These are phyloP conservation scores for Chiroxiphia lanceolata DNA, from an alignment of 2,797 vertebrate genomes.

Conservation along the genomic window DNA sequence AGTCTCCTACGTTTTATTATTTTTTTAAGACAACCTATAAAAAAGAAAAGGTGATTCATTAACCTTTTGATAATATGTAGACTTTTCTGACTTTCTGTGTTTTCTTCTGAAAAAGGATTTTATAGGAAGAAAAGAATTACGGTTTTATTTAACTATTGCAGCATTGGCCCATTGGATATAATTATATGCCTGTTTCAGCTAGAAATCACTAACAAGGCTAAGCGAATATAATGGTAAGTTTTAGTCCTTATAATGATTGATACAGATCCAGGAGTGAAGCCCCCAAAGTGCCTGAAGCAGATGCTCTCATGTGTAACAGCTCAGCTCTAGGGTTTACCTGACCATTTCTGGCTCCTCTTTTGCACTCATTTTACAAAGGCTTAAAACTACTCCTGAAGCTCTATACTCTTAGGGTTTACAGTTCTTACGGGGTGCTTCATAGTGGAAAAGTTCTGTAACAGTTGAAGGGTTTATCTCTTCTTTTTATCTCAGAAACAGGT, in stretches of 20 bases:
- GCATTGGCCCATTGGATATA: not conserved
- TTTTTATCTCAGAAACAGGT: not conserved
- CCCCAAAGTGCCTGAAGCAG: not conserved
- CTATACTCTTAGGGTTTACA: not conserved
- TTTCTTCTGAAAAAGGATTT: not conserved
- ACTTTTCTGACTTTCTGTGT: not conserved
- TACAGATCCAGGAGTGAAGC: not conserved
- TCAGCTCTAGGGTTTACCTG: not conserved
- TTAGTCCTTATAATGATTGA: not conserved
- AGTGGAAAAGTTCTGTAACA: not conserved
- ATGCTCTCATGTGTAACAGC: not conserved
- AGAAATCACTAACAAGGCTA: not conserved
- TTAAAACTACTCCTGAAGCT: not conserved
- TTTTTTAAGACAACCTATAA: not conserved
- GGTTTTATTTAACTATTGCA: not conserved
- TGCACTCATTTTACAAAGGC: not conserved
- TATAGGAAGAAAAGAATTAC: not conserved
- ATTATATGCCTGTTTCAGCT: rapidly evolving
- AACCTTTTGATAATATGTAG: not conserved
- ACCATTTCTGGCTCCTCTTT: not conserved
- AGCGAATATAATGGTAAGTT: not conserved
- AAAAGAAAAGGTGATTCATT: not conserved
- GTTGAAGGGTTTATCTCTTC: not conserved
- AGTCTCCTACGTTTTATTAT: rapidly evolving
- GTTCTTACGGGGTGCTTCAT: not conserved